phyloP scores from a whole-genome alignment of 2,888 invertebrate genomes.

The Monoplex corrugatus region DNA sequence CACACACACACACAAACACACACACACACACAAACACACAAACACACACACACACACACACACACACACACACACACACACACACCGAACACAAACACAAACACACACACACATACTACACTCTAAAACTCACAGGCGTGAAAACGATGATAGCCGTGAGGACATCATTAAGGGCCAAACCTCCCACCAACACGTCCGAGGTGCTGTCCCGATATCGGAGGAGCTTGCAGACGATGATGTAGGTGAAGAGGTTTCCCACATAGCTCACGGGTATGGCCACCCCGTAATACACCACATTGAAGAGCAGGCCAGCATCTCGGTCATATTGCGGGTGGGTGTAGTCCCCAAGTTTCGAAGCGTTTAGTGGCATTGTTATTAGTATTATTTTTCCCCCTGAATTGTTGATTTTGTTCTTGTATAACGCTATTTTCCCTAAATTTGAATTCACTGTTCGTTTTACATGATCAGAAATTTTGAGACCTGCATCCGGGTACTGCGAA shows the following conservation, averaged over 20 bases:
- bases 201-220: slow-evolving; percentile 53
- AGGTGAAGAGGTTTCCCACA: slow-evolving; percentile 57
- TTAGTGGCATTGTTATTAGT: neutral
- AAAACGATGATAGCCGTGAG: slow-evolving; percentile 56
- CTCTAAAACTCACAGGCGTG: slow-evolving; percentile 49
- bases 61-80: too few species aligned
- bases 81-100: too few species aligned
- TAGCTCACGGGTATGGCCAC: slow-evolving; percentile 50
- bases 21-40: neutral
- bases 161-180: slow-evolving; percentile 57
- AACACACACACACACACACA: neutral
- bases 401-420: neutral
- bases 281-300: slow-evolving; percentile 51
- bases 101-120: neutral
- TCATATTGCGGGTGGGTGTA: slow-evolving; percentile 8
- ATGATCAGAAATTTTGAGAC: too few species aligned
- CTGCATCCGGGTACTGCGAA: too few species aligned
- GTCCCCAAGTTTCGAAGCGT: neutral
- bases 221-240: slow-evolving; percentile 55
- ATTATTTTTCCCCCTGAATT: too few species aligned
- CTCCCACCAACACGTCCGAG: slow-evolving; percentile 55
- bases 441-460: too few species aligned
- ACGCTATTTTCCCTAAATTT: neutral
- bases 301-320: slow-evolving; percentile 7
- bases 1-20: neutral